Evolutionary conservation across 2,113 vertebrate species (phyloP).

Genomic region (Trichomycterus rosablanca): DNA sequence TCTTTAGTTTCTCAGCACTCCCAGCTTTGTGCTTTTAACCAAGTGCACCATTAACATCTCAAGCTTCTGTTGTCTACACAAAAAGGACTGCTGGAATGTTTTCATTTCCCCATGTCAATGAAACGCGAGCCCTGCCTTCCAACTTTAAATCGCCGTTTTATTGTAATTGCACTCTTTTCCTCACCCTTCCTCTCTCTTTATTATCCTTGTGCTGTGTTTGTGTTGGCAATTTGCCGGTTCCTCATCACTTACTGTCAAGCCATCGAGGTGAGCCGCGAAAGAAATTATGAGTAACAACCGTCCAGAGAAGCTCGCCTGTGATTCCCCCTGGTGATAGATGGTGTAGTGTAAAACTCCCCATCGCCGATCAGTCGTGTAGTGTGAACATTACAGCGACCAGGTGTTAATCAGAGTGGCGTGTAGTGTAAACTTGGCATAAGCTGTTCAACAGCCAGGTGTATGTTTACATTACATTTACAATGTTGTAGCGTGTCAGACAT

Average conservation of each 20-base stretch:
- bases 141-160: not conserved
- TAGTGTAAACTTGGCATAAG: too few species aligned
- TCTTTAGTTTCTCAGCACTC: conserved; percentile 26
- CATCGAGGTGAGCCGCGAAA: not conserved
- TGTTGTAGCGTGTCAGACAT: too few species aligned
- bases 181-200: not conserved
- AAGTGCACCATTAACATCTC: not conserved
- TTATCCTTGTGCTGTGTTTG: not conserved
- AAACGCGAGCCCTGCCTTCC: conserved; percentile 19
- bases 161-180: not conserved
- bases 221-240: conserved; percentile 8
- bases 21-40: conserved; percentile 12
- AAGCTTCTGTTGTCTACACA: conserved; percentile 8
- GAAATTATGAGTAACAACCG: conserved; percentile 33
- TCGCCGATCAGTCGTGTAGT: too few species aligned
- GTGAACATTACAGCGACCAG: too few species aligned
- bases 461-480: too few species aligned
- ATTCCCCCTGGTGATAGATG: too few species aligned
- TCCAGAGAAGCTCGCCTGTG: too few species aligned
- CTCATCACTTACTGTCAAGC: conserved; percentile 25
- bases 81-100: conserved; percentile 6
- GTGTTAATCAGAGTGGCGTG: too few species aligned
- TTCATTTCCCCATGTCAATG: conserved; percentile 19
- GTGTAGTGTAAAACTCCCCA: too few species aligned
- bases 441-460: too few species aligned